Base-by-base conservation (phyloP, 2,797 vertebrate genomes). In the Yasuhikotakia modesta region DNA sequence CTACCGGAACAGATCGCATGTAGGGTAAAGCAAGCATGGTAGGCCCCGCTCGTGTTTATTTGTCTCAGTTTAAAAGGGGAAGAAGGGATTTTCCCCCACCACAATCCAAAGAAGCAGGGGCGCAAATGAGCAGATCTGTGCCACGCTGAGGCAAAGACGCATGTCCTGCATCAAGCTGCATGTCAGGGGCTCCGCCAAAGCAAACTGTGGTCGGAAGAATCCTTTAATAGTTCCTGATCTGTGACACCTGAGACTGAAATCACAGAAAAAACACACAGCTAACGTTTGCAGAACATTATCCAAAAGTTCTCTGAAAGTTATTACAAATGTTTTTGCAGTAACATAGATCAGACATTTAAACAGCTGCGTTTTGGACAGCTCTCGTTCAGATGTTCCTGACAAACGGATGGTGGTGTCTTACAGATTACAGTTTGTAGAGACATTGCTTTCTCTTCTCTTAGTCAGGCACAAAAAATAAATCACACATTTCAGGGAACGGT, bases 161-260 rank as follows among this genome's bases (percentile, higher is more conserved):
- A 22, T 77, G 63, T 67, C 35, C 65, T 30, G 70, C 68, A 63
- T 71, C 45, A 68, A 48, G 74, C 55, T 72, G 39, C 74, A 73
- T 45, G 30, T 81, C 69, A 77, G 32, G 32, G 53, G n/a, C 79
- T 60, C 61, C 4, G 91, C 91, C 92, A 94, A 93, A 92, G 89
- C 91, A 93, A 93, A 93, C 91, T 92, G 93, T 89, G 92, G 92
- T 94, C 90, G 91, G 92, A 93, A 93, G 91, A 93, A 91, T 92
- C 91, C 92, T 90, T 90, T 94, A 93, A 93, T 92, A 92, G 92
- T 90, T 91, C 91, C 92, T 92, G 91, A 93, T 91, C 88, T 90
- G 92, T 93, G 91, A 93, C 92, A 93, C 93, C 93, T 94, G 92
- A 94, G 93, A 93, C 92, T 93, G 91, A 91, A 93, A 92, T 93